Evolutionary conservation across 2,113 vertebrate species (phyloP).

Genomic region (Capreolus pygargus): DNA sequence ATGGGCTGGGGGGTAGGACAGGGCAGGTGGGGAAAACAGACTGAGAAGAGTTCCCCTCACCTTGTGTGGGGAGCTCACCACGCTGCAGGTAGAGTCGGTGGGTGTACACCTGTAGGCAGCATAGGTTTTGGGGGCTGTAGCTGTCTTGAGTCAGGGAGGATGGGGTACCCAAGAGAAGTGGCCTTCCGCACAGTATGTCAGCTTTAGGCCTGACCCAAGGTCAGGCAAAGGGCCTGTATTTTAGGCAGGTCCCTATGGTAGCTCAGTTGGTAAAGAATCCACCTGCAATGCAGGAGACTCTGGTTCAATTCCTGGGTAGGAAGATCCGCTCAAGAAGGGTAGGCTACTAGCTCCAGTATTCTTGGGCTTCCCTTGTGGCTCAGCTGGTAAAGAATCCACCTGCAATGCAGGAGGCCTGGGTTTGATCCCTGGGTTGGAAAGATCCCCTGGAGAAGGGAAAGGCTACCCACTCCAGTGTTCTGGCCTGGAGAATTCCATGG

Average conservation of each 20-base stretch:
- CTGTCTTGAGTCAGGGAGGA: neutral
- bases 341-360: neutral
- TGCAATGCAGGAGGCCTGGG: no score
- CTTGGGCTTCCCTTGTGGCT: no score
- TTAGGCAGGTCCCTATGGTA: neutral
- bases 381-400: no score
- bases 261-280: neutral
- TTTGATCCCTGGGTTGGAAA: no score
- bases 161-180: neutral
- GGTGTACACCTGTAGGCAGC: neutral
- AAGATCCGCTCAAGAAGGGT: neutral
- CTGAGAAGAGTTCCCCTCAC: neutral
- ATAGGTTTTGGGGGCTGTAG: neutral
- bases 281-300: neutral
- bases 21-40: no score
- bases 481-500: neutral
- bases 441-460: no score
- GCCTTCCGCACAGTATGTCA: rapidly evolving
- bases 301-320: neutral
- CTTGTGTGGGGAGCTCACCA: neutral
- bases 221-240: neutral
- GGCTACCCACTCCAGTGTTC: neutral
- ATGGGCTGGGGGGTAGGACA: neutral
- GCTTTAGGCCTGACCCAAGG: neutral
- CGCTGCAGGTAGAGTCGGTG: neutral